Evolutionary conservation across 2,888 invertebrate genomes (phyloP).

Genomic region (Mesochorus sp.): DNA sequence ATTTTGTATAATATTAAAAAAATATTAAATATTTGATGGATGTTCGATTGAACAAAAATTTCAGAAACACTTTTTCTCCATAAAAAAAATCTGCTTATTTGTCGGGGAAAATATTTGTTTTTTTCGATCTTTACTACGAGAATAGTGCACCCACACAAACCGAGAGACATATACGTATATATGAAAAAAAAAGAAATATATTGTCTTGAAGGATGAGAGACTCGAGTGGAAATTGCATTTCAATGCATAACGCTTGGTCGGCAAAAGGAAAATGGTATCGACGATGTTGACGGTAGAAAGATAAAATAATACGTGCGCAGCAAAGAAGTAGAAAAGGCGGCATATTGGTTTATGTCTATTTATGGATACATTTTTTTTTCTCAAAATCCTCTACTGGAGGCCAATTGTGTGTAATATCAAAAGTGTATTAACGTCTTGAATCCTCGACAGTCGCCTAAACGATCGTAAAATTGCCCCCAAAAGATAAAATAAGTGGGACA

Average conservation of each 20-base stretch:
- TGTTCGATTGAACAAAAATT: neutral
- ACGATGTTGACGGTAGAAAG: conserved; percentile 19
- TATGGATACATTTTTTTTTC: conserved; percentile 67
- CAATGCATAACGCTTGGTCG: conserved; percentile 30
- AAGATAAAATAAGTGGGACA: neutral
- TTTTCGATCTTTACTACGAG: no score
- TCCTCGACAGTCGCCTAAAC: conserved; percentile 39
- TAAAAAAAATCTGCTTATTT: no score
- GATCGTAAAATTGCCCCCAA: conserved; percentile 18
- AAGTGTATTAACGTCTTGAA: conserved; percentile 69
- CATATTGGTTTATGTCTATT: conserved; percentile 34
- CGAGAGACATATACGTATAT: conserved; percentile 3
- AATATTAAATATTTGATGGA: no score
- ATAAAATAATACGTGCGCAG: conserved; percentile 1
- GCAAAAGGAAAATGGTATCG: conserved; percentile 33
- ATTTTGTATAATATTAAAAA: no score
- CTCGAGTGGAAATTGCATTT: conserved; percentile 55
- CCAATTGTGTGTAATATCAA: conserved; percentile 67
- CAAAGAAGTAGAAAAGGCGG: conserved; percentile 13
- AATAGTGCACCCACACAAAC: no score
- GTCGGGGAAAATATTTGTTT: no score
- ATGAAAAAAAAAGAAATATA: neutral
- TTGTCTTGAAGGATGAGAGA: conserved; percentile 15
- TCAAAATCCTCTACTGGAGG: no score
- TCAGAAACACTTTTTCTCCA: no score